Conservation (phyloP, 2,888 invertebrate genomes). For the Oligia strigilis region DNA sequence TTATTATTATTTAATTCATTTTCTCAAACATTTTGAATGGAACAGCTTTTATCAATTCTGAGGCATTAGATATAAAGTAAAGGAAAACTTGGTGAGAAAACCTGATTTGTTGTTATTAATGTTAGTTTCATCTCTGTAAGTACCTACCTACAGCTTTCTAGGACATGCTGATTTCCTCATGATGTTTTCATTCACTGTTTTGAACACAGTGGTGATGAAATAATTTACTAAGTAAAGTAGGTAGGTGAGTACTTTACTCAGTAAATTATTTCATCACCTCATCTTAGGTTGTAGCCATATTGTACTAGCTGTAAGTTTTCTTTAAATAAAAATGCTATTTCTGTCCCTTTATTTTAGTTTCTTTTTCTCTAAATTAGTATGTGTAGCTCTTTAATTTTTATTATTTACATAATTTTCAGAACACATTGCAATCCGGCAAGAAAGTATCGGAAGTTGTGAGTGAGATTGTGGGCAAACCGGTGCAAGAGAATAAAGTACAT, state of each 20-base stretch:
- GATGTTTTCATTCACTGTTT: background rate
- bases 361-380: background rate
- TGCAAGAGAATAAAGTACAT: constrained; percentile 89
- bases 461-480: constrained; percentile 79
- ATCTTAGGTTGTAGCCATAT: background rate
- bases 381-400: background rate
- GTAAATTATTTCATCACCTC: too few relatives aligned
- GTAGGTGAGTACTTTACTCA: too few relatives aligned
- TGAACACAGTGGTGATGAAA: background rate
- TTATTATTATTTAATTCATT: too few relatives aligned
- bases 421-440: constrained; percentile 74
- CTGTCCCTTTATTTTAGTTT: background rate
- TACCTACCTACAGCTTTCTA: background rate
- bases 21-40: background rate
- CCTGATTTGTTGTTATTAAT: background rate
- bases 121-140: background rate
- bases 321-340: background rate
- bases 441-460: constrained; percentile 73
- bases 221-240: background rate
- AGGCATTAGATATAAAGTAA: background rate
- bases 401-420: constrained; percentile 68
- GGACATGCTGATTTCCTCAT: background rate
- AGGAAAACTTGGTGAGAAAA: background rate
- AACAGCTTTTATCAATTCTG: too few relatives aligned
- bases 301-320: background rate